These are phyloP conservation scores for Conops quadrifasciatus DNA, from an alignment of 2,888 invertebrate genomes.

Conservation along the genomic window DNA sequence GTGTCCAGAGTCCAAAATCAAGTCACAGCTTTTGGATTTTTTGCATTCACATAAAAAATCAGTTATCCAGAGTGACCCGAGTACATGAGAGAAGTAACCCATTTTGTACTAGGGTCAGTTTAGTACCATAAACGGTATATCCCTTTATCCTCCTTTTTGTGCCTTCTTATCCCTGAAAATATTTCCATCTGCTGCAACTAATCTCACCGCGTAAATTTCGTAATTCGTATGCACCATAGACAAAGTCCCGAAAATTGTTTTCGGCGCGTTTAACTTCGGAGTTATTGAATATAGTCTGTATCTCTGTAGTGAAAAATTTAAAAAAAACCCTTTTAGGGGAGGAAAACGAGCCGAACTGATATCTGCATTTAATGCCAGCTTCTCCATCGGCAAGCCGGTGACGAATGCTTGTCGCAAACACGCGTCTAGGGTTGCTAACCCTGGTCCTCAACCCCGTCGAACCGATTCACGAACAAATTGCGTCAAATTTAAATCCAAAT, in stretches of 20 bases:
- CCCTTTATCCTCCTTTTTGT: too few species aligned
- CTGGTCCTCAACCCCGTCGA: background rate
- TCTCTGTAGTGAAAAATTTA: too few species aligned
- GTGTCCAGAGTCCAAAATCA: too few species aligned
- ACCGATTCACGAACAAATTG: conserved; percentile 23
- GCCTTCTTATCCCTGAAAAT: too few species aligned
- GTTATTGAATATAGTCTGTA: background rate
- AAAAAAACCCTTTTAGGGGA: background rate
- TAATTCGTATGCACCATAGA: conserved; percentile 4
- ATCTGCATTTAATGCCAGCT: conserved; percentile 7
- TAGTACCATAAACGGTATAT: too few species aligned
- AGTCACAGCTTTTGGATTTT: too few species aligned
- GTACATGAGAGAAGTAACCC: too few species aligned
- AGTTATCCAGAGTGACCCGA: too few species aligned
- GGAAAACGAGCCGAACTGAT: background rate
- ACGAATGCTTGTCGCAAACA: background rate
- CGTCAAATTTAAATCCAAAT: conserved; percentile 38
- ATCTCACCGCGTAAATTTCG: background rate
- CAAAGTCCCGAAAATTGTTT: background rate
- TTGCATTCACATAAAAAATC: too few species aligned
- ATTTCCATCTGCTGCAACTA: too few species aligned
- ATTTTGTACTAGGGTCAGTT: too few species aligned
- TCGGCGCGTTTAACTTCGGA: background rate
- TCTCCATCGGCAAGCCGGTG: background rate
- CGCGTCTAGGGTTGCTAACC: background rate